These are phyloP conservation scores for Eumacrocentrus americanus DNA, from an alignment of 2,888 invertebrate genomes.

Conservation along the genomic window DNA sequence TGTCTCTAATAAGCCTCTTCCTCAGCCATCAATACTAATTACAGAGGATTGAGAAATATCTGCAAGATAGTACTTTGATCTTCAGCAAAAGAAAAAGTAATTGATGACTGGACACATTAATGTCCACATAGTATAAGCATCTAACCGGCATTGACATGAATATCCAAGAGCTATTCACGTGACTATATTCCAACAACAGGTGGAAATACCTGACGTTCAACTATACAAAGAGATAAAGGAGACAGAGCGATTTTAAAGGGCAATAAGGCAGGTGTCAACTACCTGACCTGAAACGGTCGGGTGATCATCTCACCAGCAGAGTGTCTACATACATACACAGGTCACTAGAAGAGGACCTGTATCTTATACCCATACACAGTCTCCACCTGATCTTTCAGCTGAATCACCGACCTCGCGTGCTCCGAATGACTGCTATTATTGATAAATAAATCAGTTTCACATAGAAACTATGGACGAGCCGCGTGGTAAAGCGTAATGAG, in stretches of 20 bases:
- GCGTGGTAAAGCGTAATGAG: constrained; percentile 9
- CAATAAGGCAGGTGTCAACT: neutral
- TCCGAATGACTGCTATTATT: neutral
- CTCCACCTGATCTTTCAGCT: neutral
- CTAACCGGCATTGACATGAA: constrained; percentile 15
- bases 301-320: neutral
- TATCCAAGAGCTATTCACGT: neutral
- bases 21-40: no score
- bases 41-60: no score
- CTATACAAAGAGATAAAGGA: neutral
- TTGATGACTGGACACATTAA: constrained; percentile 3
- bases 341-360: no score
- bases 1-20: no score
- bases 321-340: neutral
- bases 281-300: neutral
- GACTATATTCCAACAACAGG: neutral
- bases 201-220: constrained; percentile 2
- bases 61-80: neutral
- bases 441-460: neutral
- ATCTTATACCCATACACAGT: no score
- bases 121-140: neutral
- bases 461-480: neutral
- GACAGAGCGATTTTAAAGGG: neutral
- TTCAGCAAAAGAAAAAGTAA: constrained; percentile 1
- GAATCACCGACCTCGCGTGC: constrained; percentile 1